Conservation (phyloP, 2,797 vertebrate species). For the Pangasius macronema region DNA sequence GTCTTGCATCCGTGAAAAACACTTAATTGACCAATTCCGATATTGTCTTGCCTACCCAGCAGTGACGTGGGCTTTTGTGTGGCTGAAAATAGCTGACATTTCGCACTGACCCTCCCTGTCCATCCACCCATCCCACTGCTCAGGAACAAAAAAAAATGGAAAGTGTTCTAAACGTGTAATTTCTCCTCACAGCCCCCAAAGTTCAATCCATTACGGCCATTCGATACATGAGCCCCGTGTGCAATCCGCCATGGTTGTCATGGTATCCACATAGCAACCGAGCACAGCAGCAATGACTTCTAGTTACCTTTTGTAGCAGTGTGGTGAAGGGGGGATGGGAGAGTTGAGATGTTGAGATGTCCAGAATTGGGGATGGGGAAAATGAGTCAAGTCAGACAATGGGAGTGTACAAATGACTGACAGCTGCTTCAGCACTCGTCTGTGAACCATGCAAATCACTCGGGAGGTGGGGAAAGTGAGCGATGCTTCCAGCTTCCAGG, state of each 20-base stretch:
- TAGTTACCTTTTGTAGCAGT: slow-evolving; percentile 63
- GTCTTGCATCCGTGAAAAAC: slow-evolving; percentile 26
- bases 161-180: slow-evolving; percentile 38
- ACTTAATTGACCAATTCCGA: slow-evolving; percentile 49
- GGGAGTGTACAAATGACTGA: slow-evolving; percentile 48
- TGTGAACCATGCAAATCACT: slow-evolving; percentile 54
- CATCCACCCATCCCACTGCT: slow-evolving; percentile 4
- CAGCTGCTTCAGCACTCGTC: slow-evolving; percentile 56
- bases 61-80: slow-evolving; percentile 40
- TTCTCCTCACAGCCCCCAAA: slow-evolving; percentile 40
- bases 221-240: slow-evolving; percentile 76
- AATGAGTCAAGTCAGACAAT: slow-evolving; percentile 50
- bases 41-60: slow-evolving; percentile 39
- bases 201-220: slow-evolving; percentile 70
- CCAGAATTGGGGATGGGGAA: slow-evolving; percentile 42
- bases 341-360: slow-evolving; percentile 18
- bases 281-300: slow-evolving; percentile 70
- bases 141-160: slow-evolving; percentile 28
- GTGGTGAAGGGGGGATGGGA: slow-evolving; percentile 15
- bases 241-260: slow-evolving; percentile 78
- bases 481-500: slow-evolving; percentile 45
- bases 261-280: slow-evolving; percentile 77
- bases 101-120: slow-evolving; percentile 37
- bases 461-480: slow-evolving; percentile 19
- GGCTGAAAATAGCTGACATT: slow-evolving; percentile 54